Base-by-base conservation (phyloP, 2,113 vertebrate genomes). In the Columbina picui region DNA sequence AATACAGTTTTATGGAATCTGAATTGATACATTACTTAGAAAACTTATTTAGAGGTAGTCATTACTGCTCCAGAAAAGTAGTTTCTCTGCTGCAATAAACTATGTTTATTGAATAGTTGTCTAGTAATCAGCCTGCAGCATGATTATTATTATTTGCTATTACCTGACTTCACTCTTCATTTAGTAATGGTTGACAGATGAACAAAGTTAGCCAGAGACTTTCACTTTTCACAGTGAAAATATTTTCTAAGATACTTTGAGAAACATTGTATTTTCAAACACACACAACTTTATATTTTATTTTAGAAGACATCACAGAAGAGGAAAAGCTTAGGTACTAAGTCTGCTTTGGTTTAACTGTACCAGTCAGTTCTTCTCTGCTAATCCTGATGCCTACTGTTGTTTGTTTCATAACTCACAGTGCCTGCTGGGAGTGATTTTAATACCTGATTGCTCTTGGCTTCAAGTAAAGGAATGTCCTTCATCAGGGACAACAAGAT, bases 21-120 rank as follows among this genome's bases (percentile, higher is more conserved):
- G 81, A 89, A 91, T 76, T 94, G 84, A 93, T 81, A 75, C 55
- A 49, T 90, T 94, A 70, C 11, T 50, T 84, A 79, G 68, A 94
- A 96, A 93, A 82, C 64, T 89, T 92, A 96, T 96, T 96, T 96
- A 95, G 79, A 38, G 13, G 74, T 0, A 0, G 64, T 65, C 86
- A 71, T 94, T 96, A 95, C 87, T 83, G 56, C 80, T 93, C 22
- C 56, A 91, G 47, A 38, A 95, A 96, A 94, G 82, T 53, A 84
- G 45, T 84, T 96, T 90, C 74, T 50, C n/a, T 87, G 47, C 81
- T 96, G 87, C 90, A 94, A 88, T 95, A 97, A 96, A 97, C 73
- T 29, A 91, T 4, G 70, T 87, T 96, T 96, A 97, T 89, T 88
- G 88, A 89, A 79, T 59, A 94, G 95, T 93, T 91, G 96, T 87